Evolutionary conservation across 1,140 invertebrate genomes (phyloP), one percentile per base, ranked within the genome.

Genomic region (Aphaenogaster floridana): DNA sequence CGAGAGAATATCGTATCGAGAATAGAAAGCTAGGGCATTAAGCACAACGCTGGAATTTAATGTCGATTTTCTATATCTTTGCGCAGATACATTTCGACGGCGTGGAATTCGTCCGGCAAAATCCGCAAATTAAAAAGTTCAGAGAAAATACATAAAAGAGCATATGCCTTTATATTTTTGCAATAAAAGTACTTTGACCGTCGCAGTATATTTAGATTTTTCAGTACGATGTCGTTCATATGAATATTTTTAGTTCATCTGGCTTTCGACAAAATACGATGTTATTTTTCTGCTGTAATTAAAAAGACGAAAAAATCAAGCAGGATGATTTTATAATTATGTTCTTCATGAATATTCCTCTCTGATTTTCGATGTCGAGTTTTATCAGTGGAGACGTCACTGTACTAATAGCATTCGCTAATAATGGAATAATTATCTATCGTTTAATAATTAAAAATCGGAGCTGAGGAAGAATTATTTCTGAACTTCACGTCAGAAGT

Each of bases 31-130:
- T 42, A 28, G 28, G 34, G 45, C 15, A 80, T 81, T 81, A 81
- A 69, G 48, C n/a, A 69, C 45, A 39, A 39, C 21, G 48, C 8
- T 69, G 64, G 13, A 81, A 69, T 81, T 69, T 69, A 69, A 81
- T 69, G 34, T 69, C 61, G 34, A 64, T 66, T 66, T 79, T 48
- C 15, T 79, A 66, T 3, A 50, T 39, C 7, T 79, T 42, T 64
- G 17, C 21, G 13, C 39, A 52, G 59, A 69, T 54, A 69, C 5
- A 54, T 69, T 54, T 42, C 28, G 7, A 80, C 17, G n/a, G 7
- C 2, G n/a, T 69, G 13, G 36, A 80, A 69, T 42, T 68, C 21
- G n/a, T 28, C 39, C 6, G 52, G 8, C 63, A 54, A 69, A 54
- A 69, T 42, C 34, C 9, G 21, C 28, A 69, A 81, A 81, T 69